phyloP scores from a whole-genome alignment of 2,113 vertebrate species.

The Zosterops pallidus region DNA sequence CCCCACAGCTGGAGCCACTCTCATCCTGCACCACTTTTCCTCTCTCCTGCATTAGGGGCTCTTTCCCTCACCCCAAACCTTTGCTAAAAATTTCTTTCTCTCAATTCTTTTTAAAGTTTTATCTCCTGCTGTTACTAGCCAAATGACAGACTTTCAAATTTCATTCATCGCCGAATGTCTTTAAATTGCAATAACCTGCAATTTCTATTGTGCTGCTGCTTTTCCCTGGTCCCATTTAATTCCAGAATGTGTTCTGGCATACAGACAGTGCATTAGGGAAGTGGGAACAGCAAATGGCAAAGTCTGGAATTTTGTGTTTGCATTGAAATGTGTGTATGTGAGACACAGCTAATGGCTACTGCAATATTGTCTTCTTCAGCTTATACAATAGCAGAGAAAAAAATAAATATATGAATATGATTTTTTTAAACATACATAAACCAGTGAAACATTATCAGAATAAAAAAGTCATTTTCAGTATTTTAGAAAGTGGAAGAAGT shows the following conservation, averaged over 20 bases:
- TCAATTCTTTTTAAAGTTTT: background rate
- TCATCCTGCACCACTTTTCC: background rate
- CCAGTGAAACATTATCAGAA: background rate
- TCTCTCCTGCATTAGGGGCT: background rate
- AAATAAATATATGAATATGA: background rate
- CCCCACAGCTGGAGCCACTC: background rate
- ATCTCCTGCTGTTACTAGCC: background rate
- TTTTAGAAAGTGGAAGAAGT: background rate
- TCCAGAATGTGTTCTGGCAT: background rate
- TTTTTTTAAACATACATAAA: background rate
- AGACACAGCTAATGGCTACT: background rate
- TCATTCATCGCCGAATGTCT: background rate
- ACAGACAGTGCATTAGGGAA: background rate
- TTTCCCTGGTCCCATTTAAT: conserved; percentile 31
- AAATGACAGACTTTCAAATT: conserved; percentile 15
- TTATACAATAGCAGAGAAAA: background rate
- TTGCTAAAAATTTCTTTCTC: background rate
- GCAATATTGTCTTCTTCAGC: background rate
- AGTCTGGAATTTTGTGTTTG: background rate
- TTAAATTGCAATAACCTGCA: background rate
- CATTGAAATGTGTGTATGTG: background rate
- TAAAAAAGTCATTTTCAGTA: background rate
- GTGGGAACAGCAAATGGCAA: background rate
- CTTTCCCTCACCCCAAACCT: background rate
- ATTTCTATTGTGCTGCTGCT: background rate